These are phyloP conservation scores for Hymenochirus boettgeri DNA, from an alignment of 2,113 vertebrate species.

Conservation along the genomic window DNA sequence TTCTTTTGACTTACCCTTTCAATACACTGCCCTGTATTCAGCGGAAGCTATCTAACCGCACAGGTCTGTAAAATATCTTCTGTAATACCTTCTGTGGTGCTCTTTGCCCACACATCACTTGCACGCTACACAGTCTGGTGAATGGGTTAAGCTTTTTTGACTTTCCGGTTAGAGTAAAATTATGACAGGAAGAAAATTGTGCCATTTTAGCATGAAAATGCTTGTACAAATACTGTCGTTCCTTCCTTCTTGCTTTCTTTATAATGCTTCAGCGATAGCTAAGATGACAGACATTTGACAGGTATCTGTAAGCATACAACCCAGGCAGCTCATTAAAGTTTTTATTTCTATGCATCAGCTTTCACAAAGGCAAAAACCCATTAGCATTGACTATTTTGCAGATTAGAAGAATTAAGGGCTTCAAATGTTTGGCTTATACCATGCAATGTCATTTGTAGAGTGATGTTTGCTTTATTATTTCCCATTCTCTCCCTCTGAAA, in stretches of 20 bases:
- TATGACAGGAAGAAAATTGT: slow-evolving; percentile 86
- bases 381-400: slow-evolving; percentile 91
- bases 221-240: slow-evolving; percentile 81
- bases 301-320: slow-evolving; percentile 81
- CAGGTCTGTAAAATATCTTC: too few relatives aligned
- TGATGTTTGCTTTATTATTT: slow-evolving; percentile 82
- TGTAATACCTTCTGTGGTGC: too few relatives aligned
- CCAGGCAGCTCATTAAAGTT: slow-evolving; percentile 85
- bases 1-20: too few relatives aligned
- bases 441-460: slow-evolving; percentile 82
- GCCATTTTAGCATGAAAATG: slow-evolving; percentile 85
- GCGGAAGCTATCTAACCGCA: too few relatives aligned
- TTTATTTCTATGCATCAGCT: slow-evolving; percentile 82
- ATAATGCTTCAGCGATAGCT: slow-evolving; percentile 79
- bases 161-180: slow-evolving; percentile 79
- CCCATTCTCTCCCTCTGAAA: slow-evolving; percentile 78
- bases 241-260: slow-evolving; percentile 77
- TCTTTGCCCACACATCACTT: too few relatives aligned
- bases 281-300: slow-evolving; percentile 82
- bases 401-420: slow-evolving; percentile 86
- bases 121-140: slow-evolving; percentile 47
- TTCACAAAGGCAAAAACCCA: slow-evolving; percentile 85
- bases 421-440: slow-evolving; percentile 83
- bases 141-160: slow-evolving; percentile 80
- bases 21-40: too few relatives aligned